Base-by-base conservation (phyloP, 2,797 vertebrate species). In the Sebastes matsubarae region DNA sequence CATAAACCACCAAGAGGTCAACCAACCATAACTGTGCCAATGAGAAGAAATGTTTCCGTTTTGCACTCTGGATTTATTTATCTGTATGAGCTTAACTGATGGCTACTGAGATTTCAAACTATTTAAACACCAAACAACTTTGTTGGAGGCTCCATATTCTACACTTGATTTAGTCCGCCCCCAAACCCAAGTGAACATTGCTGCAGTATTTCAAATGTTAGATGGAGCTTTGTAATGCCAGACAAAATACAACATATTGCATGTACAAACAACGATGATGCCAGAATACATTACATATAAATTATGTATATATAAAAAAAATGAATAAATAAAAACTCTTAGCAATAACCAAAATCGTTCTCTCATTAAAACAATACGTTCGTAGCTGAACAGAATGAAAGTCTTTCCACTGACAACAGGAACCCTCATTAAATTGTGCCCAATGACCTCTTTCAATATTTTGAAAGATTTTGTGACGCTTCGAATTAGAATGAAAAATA, bases 341-440 rank as follows among this genome's bases (percentile, higher is more conserved):
- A 10, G 13, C 42, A 2, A 63, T 24, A 32, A 29, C 13, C 13
- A 27, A 11, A 22, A 11, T 30, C 5, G 8, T 25, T 24, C 9
- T 68, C 24, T 46, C 14, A 64, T 46, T 16, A 69, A 57, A 61
- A 38, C 24, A 27, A 2, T 38, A 18, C 3, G 2, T 66, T 64
- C 22, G 14, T 30, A 63, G 27, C 69, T n/a, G 61, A 67, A 16
- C 50, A 24, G 12, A 36, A 54, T 68, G 32, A 57, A 78, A 55
- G 67, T 60, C 34, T 50, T 50, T 50, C 46, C 46, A 54, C n/a
- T 54, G 52, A 54, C 52, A 54, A 54, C 52, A 54, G 20, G 52
- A 22, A 22, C 5, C 52, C 10, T 22, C 52, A 54, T 54, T 54
- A 54, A 54, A 54, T 10, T 22, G n/a, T 54, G n/a, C n/a, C 52